Conservation (phyloP, 2,888 invertebrate genomes). For the Tineola bisselliella region DNA sequence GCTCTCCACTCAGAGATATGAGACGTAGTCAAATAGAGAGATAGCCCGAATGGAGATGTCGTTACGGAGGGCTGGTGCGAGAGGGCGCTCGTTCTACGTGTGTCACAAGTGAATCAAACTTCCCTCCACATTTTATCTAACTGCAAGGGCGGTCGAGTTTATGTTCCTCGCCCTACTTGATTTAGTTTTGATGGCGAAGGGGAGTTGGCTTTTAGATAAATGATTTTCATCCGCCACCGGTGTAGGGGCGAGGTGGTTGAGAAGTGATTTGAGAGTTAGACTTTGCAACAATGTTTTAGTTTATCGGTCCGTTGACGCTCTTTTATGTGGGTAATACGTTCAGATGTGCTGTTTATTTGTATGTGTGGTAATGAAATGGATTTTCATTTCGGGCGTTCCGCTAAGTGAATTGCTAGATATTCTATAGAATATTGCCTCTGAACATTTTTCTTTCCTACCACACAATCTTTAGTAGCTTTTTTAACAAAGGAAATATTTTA, state of each 20-base stretch:
- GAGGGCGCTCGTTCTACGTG: constrained; percentile 30
- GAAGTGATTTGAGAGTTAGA: constrained; percentile 27
- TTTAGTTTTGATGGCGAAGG: constrained; percentile 64
- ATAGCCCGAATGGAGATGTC: constrained; percentile 53
- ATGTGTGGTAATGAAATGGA: constrained; percentile 51
- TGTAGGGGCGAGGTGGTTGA: constrained; percentile 18
- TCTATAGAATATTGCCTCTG: neutral
- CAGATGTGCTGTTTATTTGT: constrained; percentile 37
- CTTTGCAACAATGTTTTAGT: constrained; percentile 56
- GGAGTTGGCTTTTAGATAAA: constrained; percentile 61
- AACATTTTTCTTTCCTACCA: neutral
- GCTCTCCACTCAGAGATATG: constrained; percentile 47
- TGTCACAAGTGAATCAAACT: constrained; percentile 61
- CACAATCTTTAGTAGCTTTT: neutral
- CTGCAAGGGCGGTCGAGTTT: constrained; percentile 62
- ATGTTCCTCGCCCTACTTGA: constrained; percentile 60
- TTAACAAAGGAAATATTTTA: neutral
- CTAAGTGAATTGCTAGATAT: constrained; percentile 42
- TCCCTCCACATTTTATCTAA: constrained; percentile 63
- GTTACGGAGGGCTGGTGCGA: constrained; percentile 37
- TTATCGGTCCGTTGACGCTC: constrained; percentile 37
- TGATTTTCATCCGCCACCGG: constrained; percentile 36
- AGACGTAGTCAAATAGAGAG: constrained; percentile 58
- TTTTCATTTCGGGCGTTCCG: constrained; percentile 32
- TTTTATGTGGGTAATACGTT: constrained; percentile 21